Percentiles rank a stretch among this genome's conserved stretches.
Conservation (phyloP, 2,113 vertebrate species). For the Phylloscopus trochiloides region DNA sequence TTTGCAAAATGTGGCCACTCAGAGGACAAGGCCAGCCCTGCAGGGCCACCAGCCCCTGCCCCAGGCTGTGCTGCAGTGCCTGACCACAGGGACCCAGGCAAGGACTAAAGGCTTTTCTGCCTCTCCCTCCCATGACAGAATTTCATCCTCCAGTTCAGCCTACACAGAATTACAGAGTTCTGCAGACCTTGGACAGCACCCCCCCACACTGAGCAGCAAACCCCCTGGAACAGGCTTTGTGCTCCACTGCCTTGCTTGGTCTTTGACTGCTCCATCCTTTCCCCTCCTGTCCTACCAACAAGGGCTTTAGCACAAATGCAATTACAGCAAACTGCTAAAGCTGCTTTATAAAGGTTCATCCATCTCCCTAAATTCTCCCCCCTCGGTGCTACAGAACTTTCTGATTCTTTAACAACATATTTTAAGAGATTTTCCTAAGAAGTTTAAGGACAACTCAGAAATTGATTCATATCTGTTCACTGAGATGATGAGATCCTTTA, state of each 20-base stretch:
- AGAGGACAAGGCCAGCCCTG: neutral
- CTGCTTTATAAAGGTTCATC: neutral
- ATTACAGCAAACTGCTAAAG: neutral
- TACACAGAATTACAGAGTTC: rapidly evolving
- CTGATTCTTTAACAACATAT: neutral
- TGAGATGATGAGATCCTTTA: neutral
- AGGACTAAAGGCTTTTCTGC: neutral
- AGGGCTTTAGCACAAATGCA: neutral
- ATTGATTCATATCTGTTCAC: neutral
- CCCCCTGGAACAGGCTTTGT: neutral
- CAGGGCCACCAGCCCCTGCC: neutral
- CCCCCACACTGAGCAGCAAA: neutral
- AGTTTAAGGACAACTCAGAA: neutral
- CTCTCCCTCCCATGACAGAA: neutral
- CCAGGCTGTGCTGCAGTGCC: neutral
- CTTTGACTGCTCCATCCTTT: neutral
- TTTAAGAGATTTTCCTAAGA: neutral
- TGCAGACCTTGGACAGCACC: neutral
- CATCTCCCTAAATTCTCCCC: neutral
- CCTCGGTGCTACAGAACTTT: neutral
- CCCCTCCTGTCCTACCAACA: neutral
- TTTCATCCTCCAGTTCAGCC: neutral
- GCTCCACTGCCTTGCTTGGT: neutral
- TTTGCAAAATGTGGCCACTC: neutral
- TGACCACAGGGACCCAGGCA: neutral